A percentile compares a stretch with the other conserved stretches of the same genome.
Evolutionary conservation across 2,113 vertebrate species (phyloP).

Genomic region (Charadrius vociferus): DNA sequence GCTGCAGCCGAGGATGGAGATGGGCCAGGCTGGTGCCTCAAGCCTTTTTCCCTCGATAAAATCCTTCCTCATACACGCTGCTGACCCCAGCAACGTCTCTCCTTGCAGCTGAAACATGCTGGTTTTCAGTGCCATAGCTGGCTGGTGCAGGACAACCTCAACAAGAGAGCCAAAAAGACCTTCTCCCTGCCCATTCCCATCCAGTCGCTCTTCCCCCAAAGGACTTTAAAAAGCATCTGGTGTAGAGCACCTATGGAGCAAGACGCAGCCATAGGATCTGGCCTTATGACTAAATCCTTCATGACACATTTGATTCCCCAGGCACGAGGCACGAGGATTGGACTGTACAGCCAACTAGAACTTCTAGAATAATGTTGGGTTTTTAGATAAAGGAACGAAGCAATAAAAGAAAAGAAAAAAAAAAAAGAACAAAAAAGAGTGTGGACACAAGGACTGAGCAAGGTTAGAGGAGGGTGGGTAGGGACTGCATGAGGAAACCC

Average conservation of each 20-base stretch:
- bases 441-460: not conserved
- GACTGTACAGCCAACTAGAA: not conserved
- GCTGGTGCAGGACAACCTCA: not conserved
- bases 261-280: not conserved
- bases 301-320: too few relatives aligned
- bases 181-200: not conserved
- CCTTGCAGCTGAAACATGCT: not conserved
- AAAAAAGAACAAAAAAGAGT: not conserved
- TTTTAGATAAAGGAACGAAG: not conserved
- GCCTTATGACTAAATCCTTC: not conserved
- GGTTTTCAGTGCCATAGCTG: fast-evolving
- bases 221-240: not conserved
- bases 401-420: not conserved
- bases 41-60: not conserved
- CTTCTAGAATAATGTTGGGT: not conserved
- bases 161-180: not conserved
- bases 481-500: not conserved
- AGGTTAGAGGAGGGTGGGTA: not conserved
- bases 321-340: not conserved
- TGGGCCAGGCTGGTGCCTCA: not conserved
- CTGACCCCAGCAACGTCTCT: not conserved
- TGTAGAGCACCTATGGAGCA: not conserved
- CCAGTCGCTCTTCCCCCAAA: not conserved
- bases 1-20: not conserved
- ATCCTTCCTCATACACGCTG: not conserved